phyloP scores from a whole-genome alignment of 2,797 vertebrate species.

The Balearica regulorum region DNA sequence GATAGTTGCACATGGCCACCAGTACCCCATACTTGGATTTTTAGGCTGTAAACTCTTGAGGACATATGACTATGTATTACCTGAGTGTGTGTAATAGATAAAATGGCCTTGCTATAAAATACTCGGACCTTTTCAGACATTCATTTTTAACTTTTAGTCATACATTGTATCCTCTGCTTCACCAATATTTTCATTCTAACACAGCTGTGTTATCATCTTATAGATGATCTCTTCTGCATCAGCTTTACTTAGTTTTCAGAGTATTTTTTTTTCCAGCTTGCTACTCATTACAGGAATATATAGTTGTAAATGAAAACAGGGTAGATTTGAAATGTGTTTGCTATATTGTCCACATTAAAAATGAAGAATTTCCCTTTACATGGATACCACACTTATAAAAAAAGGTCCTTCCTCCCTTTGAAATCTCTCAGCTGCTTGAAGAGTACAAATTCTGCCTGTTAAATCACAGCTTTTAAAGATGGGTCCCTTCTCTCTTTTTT shows the following conservation, averaged over 20 bases:
- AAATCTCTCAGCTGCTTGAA: background rate
- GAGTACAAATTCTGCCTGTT: background rate
- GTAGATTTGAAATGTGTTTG: background rate
- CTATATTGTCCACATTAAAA: background rate
- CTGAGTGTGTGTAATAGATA: background rate
- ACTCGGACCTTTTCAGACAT: background rate
- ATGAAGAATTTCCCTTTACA: background rate
- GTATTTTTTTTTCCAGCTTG: background rate
- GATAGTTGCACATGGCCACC: background rate
- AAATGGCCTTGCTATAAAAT: background rate
- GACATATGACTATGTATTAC: background rate
- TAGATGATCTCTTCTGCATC: background rate
- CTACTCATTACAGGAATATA: background rate
- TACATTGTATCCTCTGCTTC: background rate
- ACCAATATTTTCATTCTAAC: background rate
- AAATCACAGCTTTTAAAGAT: background rate
- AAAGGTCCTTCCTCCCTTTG: background rate
- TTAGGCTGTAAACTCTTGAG: background rate
- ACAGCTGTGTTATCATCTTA: background rate
- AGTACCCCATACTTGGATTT: background rate
- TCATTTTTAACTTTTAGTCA: background rate
- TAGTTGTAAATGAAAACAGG: background rate
- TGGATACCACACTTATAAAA: background rate
- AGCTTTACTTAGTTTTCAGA: background rate
- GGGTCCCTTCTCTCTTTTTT: background rate